A percentile compares a stretch with the other conserved stretches of the same genome.
phyloP scores from a whole-genome alignment of 2,797 vertebrate species.

The Sebastes melanostomus region DNA sequence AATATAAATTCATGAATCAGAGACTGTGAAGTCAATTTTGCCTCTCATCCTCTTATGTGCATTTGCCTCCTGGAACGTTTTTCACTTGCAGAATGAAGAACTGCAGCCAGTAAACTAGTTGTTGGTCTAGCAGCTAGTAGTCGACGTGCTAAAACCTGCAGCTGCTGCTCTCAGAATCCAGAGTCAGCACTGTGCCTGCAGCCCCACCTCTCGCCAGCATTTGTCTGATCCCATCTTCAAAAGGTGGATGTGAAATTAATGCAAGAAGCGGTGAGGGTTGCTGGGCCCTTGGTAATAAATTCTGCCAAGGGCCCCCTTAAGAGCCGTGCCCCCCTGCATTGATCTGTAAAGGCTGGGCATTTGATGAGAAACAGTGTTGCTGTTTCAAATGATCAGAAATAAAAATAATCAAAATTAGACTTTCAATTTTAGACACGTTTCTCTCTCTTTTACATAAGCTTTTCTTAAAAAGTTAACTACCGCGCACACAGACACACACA shows the following conservation, averaged over 20 bases:
- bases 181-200: slow-evolving; percentile 47
- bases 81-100: slow-evolving; percentile 26
- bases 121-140: not conserved
- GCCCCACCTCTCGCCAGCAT: slow-evolving; percentile 2
- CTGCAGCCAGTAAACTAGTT: slow-evolving; percentile 23
- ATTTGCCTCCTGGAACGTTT: slow-evolving; percentile 18
- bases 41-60: slow-evolving; percentile 6
- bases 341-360: not conserved
- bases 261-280: slow-evolving; percentile 6
- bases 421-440: not conserved
- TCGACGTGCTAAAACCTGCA: slow-evolving; percentile 26
- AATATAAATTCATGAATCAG: slow-evolving; percentile 18
- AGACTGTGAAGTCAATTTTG: slow-evolving; percentile 7
- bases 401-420: not conserved
- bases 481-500: not conserved
- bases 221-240: slow-evolving; percentile 35
- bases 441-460: not conserved
- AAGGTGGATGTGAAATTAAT: slow-evolving; percentile 54
- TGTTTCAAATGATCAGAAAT: not conserved
- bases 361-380: not conserved
- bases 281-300: slow-evolving; percentile 11
- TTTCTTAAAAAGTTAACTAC: not conserved
- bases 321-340: not conserved
- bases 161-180: slow-evolving; percentile 31
- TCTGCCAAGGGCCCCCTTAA: slow-evolving; percentile 1